Evolutionary conservation across 2,797 vertebrate species (phyloP).

Genomic region (Chelon auratus): DNA sequence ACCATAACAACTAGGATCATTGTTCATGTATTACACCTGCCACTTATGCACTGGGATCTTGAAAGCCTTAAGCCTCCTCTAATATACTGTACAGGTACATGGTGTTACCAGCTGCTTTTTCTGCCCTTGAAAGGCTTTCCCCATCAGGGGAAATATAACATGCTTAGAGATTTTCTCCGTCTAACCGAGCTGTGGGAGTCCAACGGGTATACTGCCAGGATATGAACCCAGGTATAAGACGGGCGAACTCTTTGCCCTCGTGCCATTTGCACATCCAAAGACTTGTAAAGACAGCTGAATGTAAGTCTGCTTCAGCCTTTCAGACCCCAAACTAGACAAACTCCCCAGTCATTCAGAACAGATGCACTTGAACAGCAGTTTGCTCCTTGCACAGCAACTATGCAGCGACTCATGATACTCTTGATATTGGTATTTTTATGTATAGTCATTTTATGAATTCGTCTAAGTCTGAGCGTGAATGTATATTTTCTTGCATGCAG

Average conservation of each 20-base stretch:
- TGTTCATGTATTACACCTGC: slow-evolving; percentile 17
- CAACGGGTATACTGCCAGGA: slow-evolving; percentile 6
- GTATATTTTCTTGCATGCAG: neutral
- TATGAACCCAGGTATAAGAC: slow-evolving; percentile 10
- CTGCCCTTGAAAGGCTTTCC: neutral
- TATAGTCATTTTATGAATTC: neutral
- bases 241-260: neutral
- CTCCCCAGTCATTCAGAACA: neutral
- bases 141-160: neutral
- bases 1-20: slow-evolving; percentile 62
- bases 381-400: neutral
- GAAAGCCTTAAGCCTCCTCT: slow-evolving; percentile 14
- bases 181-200: slow-evolving; percentile 1
- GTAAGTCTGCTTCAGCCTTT: neutral
- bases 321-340: neutral
- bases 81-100: neutral
- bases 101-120: slow-evolving; percentile 5
- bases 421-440: neutral
- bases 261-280: neutral
- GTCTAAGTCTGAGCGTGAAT: neutral
- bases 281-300: neutral
- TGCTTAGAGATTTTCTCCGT: neutral
- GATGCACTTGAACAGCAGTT: neutral
- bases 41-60: slow-evolving; percentile 1
- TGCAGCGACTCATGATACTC: neutral